These are phyloP conservation scores for Galaxea fascicularis DNA, from an alignment of 92 coral and sea anemone genomes.

Conservation along the genomic window DNA sequence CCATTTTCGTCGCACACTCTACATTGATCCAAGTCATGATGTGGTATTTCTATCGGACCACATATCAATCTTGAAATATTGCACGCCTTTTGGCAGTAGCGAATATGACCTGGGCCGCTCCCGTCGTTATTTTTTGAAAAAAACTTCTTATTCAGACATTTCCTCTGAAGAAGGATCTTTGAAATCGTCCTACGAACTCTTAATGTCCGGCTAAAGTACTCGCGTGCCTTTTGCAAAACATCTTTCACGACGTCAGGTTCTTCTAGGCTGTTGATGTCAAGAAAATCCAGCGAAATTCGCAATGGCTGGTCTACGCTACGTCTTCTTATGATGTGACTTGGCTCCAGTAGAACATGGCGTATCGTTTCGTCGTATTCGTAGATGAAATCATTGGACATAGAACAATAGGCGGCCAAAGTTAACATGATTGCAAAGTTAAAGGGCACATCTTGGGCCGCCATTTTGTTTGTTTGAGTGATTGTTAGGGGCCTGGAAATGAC, in stretches of 20 bases:
- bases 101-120: conserved; percentile 55
- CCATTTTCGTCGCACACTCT: conserved; percentile 75
- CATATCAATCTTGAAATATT: conserved; percentile 69
- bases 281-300: conserved; percentile 75
- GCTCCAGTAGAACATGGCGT: conserved; percentile 72
- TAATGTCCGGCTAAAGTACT: conserved; percentile 76
- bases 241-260: conserved; percentile 44
- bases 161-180: conserved; percentile 81
- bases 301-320: conserved; percentile 78
- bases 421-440: neutral
- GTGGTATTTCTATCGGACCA: conserved; percentile 74
- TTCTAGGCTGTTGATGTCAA: conserved; percentile 66
- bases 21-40: conserved; percentile 82
- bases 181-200: conserved; percentile 79
- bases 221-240: conserved; percentile 64
- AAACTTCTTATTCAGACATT: conserved; percentile 70
- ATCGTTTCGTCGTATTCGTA: conserved; percentile 82
- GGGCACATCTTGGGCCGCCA: conserved; percentile 25
- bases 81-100: conserved; percentile 80
- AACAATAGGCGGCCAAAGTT: conserved; percentile 2
- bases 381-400: conserved; percentile 39
- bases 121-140: conserved; percentile 68
- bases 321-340: conserved; percentile 64
- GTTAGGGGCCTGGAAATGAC: neutral
- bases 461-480: neutral